Evolutionary conservation across 2,888 invertebrate species (phyloP).

Genomic region (Hydrotaea cyrtoneurina): DNA sequence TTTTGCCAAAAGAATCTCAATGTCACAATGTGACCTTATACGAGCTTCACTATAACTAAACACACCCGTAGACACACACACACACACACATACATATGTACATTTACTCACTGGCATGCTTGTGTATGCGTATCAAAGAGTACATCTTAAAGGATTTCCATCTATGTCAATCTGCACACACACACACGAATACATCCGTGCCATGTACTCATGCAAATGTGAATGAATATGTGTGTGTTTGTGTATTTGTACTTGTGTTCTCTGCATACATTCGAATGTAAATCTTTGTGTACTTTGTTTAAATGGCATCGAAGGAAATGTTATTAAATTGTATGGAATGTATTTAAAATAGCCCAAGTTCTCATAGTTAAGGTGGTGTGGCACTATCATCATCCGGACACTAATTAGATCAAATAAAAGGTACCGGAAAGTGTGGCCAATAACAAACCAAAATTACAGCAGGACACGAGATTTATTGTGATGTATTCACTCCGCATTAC

Average conservation of each 20-base stretch:
- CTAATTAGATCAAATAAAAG: too few relatives aligned
- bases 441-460: too few relatives aligned
- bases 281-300: neutral
- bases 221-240: neutral
- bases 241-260: too few relatives aligned
- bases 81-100: too few relatives aligned
- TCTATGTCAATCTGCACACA: neutral
- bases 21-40: slow-evolving; percentile 35
- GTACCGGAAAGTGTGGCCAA: too few relatives aligned
- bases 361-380: too few relatives aligned
- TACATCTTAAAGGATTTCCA: slow-evolving; percentile 10
- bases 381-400: too few relatives aligned
- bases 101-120: too few relatives aligned
- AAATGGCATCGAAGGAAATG: neutral
- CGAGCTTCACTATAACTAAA: neutral
- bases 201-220: neutral
- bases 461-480: too few relatives aligned
- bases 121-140: slow-evolving; percentile 1
- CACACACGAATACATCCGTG: neutral
- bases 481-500: too few relatives aligned
- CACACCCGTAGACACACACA: neutral
- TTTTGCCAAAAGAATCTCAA: slow-evolving; percentile 28
- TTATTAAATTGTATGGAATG: slow-evolving; percentile 4
- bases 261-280: neutral
- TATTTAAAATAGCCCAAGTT: neutral